Evolutionary conservation across 2,797 vertebrate species (phyloP).

Genomic region (Pseudochaenichthys georgianus): DNA sequence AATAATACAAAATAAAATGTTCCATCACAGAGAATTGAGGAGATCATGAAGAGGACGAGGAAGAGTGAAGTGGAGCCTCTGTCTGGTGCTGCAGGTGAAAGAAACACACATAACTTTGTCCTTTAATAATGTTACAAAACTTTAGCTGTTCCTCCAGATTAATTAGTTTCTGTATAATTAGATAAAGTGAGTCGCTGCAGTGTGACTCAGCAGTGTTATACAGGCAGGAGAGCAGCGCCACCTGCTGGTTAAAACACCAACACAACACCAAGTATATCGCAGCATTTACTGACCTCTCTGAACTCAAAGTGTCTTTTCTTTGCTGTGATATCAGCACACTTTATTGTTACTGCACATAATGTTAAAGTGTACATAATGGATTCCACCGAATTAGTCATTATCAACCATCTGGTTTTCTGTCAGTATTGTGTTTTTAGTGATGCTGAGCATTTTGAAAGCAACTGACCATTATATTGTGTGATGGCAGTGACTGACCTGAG

Average conservation of each 20-base stretch:
- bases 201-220: slow-evolving; percentile 77
- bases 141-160: too few relatives aligned
- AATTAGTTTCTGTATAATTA: background rate
- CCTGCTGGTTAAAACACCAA: slow-evolving; percentile 33
- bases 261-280: background rate
- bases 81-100: slow-evolving; percentile 72
- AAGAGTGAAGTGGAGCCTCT: slow-evolving; percentile 89
- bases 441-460: too few relatives aligned
- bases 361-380: too few relatives aligned
- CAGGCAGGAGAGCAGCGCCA: slow-evolving; percentile 36
- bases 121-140: too few relatives aligned
- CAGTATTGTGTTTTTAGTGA: too few relatives aligned
- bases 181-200: slow-evolving; percentile 56
- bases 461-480: background rate
- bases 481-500: slow-evolving; percentile 49
- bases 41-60: slow-evolving; percentile 98
- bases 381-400: background rate
- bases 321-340: background rate
- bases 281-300: slow-evolving; percentile 7
- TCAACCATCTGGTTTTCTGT: background rate
- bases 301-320: background rate
- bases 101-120: background rate
- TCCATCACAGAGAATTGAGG: slow-evolving; percentile 92
- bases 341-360: background rate
- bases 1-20: background rate